phyloP scores from a whole-genome alignment of 64 coral and sea anemone genomes.

The Porites australiensis region DNA sequence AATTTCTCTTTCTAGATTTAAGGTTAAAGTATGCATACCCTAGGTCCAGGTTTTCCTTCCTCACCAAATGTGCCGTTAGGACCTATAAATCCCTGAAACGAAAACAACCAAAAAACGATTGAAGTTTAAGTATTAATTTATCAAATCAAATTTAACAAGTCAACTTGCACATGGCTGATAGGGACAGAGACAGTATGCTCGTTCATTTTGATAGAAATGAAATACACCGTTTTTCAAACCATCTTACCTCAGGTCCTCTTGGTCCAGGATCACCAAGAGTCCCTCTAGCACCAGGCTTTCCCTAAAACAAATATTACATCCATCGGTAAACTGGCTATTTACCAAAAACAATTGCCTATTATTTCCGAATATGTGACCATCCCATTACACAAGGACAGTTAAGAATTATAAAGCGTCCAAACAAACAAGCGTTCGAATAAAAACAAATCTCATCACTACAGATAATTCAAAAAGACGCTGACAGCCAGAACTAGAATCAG shows the following conservation, averaged over 20 bases:
- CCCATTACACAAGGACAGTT: no score
- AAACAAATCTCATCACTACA: no score
- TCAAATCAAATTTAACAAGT: no score
- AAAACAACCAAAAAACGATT: not conserved
- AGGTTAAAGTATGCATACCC: not conserved
- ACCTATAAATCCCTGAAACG: constrained; percentile 29
- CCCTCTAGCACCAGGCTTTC: not conserved
- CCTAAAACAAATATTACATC: not conserved
- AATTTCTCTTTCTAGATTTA: not conserved
- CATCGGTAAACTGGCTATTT: not conserved
- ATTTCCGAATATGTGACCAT: no score
- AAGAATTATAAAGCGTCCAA: no score
- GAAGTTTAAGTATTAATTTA: not conserved
- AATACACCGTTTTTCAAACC: not conserved
- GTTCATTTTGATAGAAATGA: no score
- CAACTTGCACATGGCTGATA: no score
- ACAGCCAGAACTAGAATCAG: no score
- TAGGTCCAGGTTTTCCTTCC: constrained; percentile 18
- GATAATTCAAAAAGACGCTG: no score
- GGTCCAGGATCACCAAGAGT: constrained; percentile 18
- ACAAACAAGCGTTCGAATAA: no score
- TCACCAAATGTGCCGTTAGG: constrained; percentile 43
- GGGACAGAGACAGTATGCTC: no score
- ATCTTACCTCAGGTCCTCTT: constrained; percentile 32
- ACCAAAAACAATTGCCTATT: no score